Evolutionary conservation across 2,888 invertebrate genomes (phyloP), one percentile per base, ranked within the genome.

Genomic region (Eupithecia abbreviata): DNA sequence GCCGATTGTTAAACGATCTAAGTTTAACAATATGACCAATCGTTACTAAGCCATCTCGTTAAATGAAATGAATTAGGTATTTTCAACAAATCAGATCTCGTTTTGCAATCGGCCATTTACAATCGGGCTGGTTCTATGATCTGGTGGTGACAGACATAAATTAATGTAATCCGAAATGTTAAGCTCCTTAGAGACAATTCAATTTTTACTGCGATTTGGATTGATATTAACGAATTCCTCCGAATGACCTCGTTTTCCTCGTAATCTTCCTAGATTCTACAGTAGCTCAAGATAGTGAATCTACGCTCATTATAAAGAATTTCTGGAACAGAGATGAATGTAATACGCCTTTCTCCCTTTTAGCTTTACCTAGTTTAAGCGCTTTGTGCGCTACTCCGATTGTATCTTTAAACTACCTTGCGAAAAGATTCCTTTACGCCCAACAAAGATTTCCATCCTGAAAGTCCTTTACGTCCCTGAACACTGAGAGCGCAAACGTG

Each of bases 401-500:
- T 62, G 62, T 30, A 62, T 62, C 62, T 58, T 18, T 58, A 18
- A 58, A 30, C 62, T 62, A 30, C 62, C 18, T 18, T 18, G 18
- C 62, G 18, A 62, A 62, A 30, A 30, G 30, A 62, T 30, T 30
- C 9, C 18, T 55, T 62, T 12, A 62, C 62, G 30, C 30, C 30
- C 10, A 7, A 30, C 62, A 62, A 58, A 62, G 62, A 62, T 30
- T 62, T 62, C 62, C 62, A 62, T 42, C 42, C 42, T 10, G 15
- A 66, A 65, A 66, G 66, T 66, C 15, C 66, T 66, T 66, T 66
- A 66, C 62, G 55, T 13, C 13, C 10, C n/a, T 13, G 47, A 68
- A 18, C 43, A 18, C 7, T 47, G 76, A 73, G 76, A 77, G 72
- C 79, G 78, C 71, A 77, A 72, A 74, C 72, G 81, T 78, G 79